Conservation (phyloP, 2,797 vertebrate genomes). For the Trichosurus vulpecula region DNA sequence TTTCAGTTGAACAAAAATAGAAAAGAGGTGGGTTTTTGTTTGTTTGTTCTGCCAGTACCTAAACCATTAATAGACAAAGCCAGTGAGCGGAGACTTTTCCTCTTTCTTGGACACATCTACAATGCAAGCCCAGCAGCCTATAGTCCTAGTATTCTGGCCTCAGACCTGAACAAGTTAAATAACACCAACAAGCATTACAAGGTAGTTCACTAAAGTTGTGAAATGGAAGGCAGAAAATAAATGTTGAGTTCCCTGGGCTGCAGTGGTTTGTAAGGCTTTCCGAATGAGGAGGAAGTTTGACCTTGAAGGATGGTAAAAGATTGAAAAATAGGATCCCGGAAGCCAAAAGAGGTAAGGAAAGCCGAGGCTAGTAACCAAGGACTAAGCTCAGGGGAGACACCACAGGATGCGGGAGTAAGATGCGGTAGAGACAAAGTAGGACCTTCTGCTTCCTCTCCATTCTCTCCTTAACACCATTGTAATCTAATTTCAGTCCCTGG, state of each 20-base stretch:
- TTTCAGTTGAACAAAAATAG: background rate
- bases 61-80: no score
- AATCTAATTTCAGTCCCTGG: background rate
- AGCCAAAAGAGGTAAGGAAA: background rate
- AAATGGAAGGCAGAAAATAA: background rate
- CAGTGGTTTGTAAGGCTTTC: background rate
- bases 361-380: background rate
- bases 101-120: background rate
- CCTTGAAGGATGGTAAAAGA: background rate
- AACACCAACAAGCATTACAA: background rate
- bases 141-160: background rate
- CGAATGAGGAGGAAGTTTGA: background rate
- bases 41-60: no score
- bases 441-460: background rate
- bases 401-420: no score
- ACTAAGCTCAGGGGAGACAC: background rate
- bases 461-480: background rate
- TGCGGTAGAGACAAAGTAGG: no score
- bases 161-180: background rate
- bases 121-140: no score
- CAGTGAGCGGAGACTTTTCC: background rate
- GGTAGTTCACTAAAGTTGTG: background rate
- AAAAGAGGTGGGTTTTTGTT: background rate
- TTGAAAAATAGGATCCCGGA: background rate
- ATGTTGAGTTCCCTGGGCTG: background rate